These are phyloP conservation scores for Parnassius apollo DNA, from an alignment of 2,888 invertebrate genomes.

Conservation along the genomic window DNA sequence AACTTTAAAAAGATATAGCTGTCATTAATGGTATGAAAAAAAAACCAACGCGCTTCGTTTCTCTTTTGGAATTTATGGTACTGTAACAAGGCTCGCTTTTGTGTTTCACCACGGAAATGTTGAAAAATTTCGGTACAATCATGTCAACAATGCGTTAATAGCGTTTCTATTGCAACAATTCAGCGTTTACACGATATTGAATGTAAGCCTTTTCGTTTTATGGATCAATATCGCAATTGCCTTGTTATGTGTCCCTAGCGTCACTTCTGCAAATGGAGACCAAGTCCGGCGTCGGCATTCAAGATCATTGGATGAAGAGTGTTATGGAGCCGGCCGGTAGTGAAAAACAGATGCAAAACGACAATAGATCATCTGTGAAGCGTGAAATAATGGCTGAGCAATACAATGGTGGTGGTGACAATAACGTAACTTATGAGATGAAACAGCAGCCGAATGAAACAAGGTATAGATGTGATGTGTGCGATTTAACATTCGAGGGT, in stretches of 20 bases:
- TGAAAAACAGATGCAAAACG: slow-evolving; percentile 59
- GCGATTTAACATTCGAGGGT: slow-evolving; percentile 70
- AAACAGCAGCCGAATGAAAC: slow-evolving; percentile 56
- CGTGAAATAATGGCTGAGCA: slow-evolving; percentile 73
- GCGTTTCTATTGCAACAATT: slow-evolving; percentile 44
- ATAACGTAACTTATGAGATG: slow-evolving; percentile 58
- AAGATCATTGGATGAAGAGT: slow-evolving; percentile 75
- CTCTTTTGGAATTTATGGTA: slow-evolving; percentile 81
- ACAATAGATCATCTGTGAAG: slow-evolving; percentile 56
- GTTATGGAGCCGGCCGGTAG: slow-evolving; percentile 74
- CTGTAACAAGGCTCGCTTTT: slow-evolving; percentile 80
- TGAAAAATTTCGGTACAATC: slow-evolving; percentile 60
- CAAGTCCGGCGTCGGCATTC: slow-evolving; percentile 64
- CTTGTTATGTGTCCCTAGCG: slow-evolving; percentile 57
- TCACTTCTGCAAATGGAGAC: slow-evolving; percentile 65
- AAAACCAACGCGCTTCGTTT: slow-evolving; percentile 77
- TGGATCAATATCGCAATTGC: slow-evolving; percentile 64
- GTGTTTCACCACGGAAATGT: slow-evolving; percentile 65
- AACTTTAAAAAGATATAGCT: slow-evolving; percentile 64
- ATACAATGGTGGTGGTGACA: slow-evolving; percentile 59
- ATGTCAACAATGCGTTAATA: slow-evolving; percentile 71
- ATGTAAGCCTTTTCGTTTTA: slow-evolving; percentile 40
- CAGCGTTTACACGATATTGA: slow-evolving; percentile 47
- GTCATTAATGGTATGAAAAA: slow-evolving; percentile 72
- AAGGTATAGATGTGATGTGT: slow-evolving; percentile 68